phyloP scores from a whole-genome alignment of 2,113 vertebrate species.

The Zootoca vivipara region DNA sequence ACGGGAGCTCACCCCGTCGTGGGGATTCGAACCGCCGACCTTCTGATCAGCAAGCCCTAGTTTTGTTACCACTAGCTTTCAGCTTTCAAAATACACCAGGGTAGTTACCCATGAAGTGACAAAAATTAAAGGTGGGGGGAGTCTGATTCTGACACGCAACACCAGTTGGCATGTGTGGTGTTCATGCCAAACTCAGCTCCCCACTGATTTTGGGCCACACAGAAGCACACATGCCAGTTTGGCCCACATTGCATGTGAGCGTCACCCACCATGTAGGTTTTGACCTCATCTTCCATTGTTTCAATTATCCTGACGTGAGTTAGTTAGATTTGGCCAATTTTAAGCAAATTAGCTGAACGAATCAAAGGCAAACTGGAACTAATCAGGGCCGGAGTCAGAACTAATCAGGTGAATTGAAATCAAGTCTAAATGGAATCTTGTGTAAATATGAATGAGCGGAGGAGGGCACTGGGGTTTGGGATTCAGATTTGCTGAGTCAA shows the following conservation, averaged over 20 bases:
- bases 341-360: constrained; percentile 31
- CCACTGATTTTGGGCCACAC: neutral
- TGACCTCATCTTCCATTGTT: constrained; percentile 16
- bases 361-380: constrained; percentile 28
- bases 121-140: too few relatives aligned
- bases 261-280: neutral
- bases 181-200: neutral
- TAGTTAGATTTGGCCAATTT: constrained; percentile 34
- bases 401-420: constrained; percentile 34
- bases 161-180: neutral
- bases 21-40: too few relatives aligned
- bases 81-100: neutral
- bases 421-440: constrained; percentile 7
- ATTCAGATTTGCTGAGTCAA: neutral
- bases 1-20: too few relatives aligned
- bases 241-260: neutral
- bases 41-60: too few relatives aligned
- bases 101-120: neutral
- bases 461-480: neutral
- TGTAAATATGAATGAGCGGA: constrained; percentile 4
- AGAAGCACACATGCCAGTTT: neutral
- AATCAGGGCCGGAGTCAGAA: constrained; percentile 21
- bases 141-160: neutral
- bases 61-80: neutral
- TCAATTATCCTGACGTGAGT: constrained; percentile 21